A percentile compares a stretch with the other conserved stretches of the same genome.
These are phyloP conservation scores for Biston stratarius DNA, from an alignment of 2,888 invertebrate species.

Conservation along the genomic window DNA sequence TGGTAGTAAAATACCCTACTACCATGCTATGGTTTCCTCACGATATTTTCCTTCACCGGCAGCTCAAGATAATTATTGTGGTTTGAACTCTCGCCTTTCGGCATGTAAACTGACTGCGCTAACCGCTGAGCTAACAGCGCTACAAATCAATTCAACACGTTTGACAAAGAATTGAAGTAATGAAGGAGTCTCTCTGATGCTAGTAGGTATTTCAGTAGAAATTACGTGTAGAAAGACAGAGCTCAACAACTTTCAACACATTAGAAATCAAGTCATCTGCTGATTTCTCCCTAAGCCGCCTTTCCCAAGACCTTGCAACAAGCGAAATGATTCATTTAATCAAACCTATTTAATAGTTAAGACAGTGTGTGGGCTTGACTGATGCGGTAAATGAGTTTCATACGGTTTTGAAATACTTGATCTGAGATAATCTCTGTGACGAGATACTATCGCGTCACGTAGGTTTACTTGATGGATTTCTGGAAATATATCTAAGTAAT, in stretches of 20 bases:
- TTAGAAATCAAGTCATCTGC: conserved; percentile 1
- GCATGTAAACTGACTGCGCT: too few relatives aligned
- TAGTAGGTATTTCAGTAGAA: too few relatives aligned
- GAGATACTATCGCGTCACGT: conserved; percentile 24
- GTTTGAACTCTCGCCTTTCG: too few relatives aligned
- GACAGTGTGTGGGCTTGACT: conserved; percentile 42
- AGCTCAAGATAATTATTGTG: too few relatives aligned
- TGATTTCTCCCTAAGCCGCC: conserved; percentile 7
- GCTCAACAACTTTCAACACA: not conserved
- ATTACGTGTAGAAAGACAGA: too few relatives aligned
- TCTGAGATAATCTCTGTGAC: conserved; percentile 49
- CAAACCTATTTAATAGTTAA: conserved; percentile 22
- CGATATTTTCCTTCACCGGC: too few relatives aligned
- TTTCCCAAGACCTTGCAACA: conserved; percentile 10
- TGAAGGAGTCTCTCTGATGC: too few relatives aligned
- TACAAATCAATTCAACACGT: too few relatives aligned
- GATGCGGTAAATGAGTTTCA: conserved; percentile 52
- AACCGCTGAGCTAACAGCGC: too few relatives aligned
- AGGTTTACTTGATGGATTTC: conserved; percentile 23
- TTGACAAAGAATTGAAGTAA: too few relatives aligned
- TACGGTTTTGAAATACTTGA: conserved; percentile 48
- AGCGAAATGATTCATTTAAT: conserved; percentile 27
- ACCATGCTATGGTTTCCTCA: too few relatives aligned
- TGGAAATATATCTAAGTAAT: conserved; percentile 8
- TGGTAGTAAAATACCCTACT: too few relatives aligned